These are phyloP conservation scores for Hucho hucho DNA, from an alignment of 2,113 vertebrate genomes.

Conservation along the genomic window DNA sequence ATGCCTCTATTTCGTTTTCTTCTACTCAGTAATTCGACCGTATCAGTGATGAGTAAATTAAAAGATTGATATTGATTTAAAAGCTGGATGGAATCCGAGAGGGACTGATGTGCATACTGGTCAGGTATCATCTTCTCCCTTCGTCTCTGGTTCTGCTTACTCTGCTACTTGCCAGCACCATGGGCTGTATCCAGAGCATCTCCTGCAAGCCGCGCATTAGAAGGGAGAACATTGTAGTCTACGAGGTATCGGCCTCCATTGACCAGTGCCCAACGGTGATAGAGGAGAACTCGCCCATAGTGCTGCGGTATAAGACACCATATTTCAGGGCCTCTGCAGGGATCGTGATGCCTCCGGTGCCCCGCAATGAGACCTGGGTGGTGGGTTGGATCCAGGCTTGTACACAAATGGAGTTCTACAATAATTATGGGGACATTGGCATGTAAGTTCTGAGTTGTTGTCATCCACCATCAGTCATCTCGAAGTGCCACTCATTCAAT, in stretches of 20 bases:
- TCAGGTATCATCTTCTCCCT: constrained; percentile 51
- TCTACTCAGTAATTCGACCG: background rate
- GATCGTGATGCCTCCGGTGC: constrained; percentile 90
- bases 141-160: constrained; percentile 69
- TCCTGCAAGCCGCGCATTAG: constrained; percentile 93
- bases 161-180: constrained; percentile 71
- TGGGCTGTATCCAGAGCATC: constrained; percentile 96
- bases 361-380: constrained; percentile 93
- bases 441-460: constrained; percentile 78
- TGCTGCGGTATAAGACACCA: constrained; percentile 95
- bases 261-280: constrained; percentile 92
- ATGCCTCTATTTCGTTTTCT: background rate
- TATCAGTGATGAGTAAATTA: constrained; percentile 12
- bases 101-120: constrained; percentile 46
- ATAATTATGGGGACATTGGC: constrained; percentile 93
- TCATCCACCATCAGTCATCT: too few relatives aligned
- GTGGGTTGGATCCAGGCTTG: constrained; percentile 98
- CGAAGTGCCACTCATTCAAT: background rate
- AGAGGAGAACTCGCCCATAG: constrained; percentile 95
- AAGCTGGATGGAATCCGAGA: constrained; percentile 48
- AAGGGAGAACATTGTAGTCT: constrained; percentile 92
- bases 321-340: constrained; percentile 95
- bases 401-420: constrained; percentile 99
- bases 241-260: constrained; percentile 92
- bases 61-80: constrained; percentile 34